Base-by-base conservation (phyloP, 2,888 invertebrate species). In the Hemicrepidius hirtus region DNA sequence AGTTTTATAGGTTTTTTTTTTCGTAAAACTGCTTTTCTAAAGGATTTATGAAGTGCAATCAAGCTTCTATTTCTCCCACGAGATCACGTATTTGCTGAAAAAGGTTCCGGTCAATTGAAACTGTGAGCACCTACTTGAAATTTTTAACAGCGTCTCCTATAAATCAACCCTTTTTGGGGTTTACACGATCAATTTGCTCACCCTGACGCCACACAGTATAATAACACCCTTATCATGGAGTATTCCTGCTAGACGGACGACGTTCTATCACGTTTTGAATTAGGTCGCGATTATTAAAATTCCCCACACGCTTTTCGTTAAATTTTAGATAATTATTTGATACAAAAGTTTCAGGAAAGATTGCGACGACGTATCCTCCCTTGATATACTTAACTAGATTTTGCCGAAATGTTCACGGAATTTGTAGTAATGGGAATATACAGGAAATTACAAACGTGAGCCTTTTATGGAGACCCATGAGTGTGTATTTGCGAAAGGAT, bases 101-200 rank as follows among this genome's bases (percentile, higher is more conserved):
- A 53, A 16, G 53, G 28, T 53, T 28, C 28, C 3, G 28, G 13
- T 28, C 55, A 57, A 57, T 57, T 57, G 57, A 57, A 57, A 57
- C 21, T 53, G 24, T 50, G 28, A 53, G 28, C 21, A 53, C 53
- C 53, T 53, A 53, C 28, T 62, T 62, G 44, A 62, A 46, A 44
- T 21, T 53, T 64, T 64, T 16, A 53, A 64, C 50, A 53, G 64
- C 32, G n/a, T 50, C 64, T 65, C 20, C 49, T 46, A 41, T 55
- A 65, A 65, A 65, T 65, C 65, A 65, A 65, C 53, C 64, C 55
- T 64, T 65, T n/a, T 53, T 24, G 55, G 50, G 50, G 53, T 41
- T 53, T 65, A 64, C 63, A 55, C 53, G 65, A 65, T 65, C 65
- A 53, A 55, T 65, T 55, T 53, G 53, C 46, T 37, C 32, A 16